Conservation (phyloP, 1,140 invertebrate genomes). For the Anagrus nilaparvatae region DNA sequence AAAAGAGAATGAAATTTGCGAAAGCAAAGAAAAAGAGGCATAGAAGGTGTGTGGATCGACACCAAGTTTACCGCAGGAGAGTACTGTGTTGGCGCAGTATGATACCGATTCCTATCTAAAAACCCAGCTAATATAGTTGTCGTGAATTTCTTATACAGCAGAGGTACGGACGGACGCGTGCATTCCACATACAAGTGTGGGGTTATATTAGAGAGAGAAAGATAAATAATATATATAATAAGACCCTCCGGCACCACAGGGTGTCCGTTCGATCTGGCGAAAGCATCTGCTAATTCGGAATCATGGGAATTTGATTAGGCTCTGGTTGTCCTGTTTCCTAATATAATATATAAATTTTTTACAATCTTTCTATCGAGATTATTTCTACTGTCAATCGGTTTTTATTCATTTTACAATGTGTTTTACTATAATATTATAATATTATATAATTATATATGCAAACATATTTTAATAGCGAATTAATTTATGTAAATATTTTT, state of each 20-base stretch:
- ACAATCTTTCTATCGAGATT: too few species aligned
- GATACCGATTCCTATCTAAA: constrained; percentile 40
- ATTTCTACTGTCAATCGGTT: too few species aligned
- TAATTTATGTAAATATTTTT: too few species aligned
- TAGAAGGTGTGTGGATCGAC: constrained; percentile 27
- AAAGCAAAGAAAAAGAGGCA: constrained; percentile 25
- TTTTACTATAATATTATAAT: too few species aligned
- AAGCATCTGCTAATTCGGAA: constrained; percentile 46
- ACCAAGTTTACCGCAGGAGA: constrained; percentile 17
- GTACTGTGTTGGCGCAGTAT: constrained; percentile 38
- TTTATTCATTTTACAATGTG: too few species aligned
- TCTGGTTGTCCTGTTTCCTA: too few species aligned
- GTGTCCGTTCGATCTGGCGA: constrained; percentile 40
- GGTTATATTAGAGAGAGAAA: constrained; percentile 29
- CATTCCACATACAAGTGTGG: constrained; percentile 39
- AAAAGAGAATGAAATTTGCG: constrained; percentile 18
- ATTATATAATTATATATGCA: too few species aligned
- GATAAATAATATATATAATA: too few species aligned
- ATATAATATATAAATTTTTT: too few species aligned
- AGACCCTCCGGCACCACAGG: constrained; percentile 37
- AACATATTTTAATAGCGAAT: too few species aligned
- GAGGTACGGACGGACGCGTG: constrained; percentile 31
- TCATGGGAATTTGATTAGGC: constrained; percentile 45
- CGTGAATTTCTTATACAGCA: constrained; percentile 43
- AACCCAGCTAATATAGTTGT: constrained; percentile 43